Conservation (phyloP, 2,797 vertebrate genomes). For the Siniperca obscura region DNA sequence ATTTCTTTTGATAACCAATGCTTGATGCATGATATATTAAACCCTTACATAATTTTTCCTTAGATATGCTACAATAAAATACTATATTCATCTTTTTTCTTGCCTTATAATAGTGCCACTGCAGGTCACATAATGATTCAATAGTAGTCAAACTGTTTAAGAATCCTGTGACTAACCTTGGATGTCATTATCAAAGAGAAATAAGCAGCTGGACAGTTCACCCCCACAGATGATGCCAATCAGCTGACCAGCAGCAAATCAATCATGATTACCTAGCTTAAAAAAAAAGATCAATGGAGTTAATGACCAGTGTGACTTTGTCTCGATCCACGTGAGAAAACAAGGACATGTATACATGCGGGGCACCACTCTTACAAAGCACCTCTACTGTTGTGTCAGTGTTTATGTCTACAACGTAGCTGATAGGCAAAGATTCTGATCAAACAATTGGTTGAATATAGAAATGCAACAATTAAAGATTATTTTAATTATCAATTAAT, state of each 20-base stretch:
- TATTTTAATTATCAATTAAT: background rate
- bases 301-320: slow-evolving; percentile 72
- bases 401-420: background rate
- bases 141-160: slow-evolving; percentile 8
- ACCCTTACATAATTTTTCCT: slow-evolving; percentile 14
- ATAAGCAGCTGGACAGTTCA: slow-evolving; percentile 41
- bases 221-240: slow-evolving; percentile 44
- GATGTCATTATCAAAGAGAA: slow-evolving; percentile 44
- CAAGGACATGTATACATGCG: slow-evolving; percentile 38
- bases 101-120: slow-evolving; percentile 1
- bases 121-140: slow-evolving; percentile 27
- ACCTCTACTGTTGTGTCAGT: background rate
- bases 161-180: slow-evolving; percentile 24
- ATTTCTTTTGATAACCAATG: slow-evolving; percentile 32
- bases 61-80: slow-evolving; percentile 12
- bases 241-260: slow-evolving; percentile 62
- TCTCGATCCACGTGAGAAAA: slow-evolving; percentile 54
- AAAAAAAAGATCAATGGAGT: slow-evolving; percentile 60
- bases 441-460: background rate
- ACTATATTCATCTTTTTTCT: background rate
- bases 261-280: slow-evolving; percentile 63
- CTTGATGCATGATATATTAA: slow-evolving; percentile 32
- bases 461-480: background rate
- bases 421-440: background rate
- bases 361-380: slow-evolving; percentile 1